Conservation (phyloP, 2,113 vertebrate genomes). For the Spea multiplicata region DNA sequence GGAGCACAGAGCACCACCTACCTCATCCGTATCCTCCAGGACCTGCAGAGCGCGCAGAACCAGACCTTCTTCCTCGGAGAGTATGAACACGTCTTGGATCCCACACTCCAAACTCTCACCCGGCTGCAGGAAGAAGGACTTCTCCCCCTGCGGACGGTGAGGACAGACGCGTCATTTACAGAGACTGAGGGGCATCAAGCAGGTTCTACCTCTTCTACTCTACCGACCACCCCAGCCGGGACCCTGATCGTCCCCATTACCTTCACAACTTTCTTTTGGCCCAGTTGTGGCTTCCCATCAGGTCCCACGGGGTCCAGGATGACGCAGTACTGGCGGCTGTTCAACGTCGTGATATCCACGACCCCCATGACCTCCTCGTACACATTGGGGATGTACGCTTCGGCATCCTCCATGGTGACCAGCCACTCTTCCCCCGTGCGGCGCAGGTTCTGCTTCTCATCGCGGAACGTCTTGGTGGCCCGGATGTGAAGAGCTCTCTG, state of each 20-base stretch:
- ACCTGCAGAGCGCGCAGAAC: slow-evolving; percentile 78
- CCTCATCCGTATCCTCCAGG: slow-evolving; percentile 66
- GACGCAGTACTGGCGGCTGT: slow-evolving; percentile 80
- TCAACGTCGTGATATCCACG: slow-evolving; percentile 79
- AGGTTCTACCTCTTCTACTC: too few relatives aligned
- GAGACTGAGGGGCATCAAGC: too few relatives aligned
- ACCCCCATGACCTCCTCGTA: slow-evolving; percentile 80
- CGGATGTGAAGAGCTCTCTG: slow-evolving; percentile 85
- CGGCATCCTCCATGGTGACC: slow-evolving; percentile 74
- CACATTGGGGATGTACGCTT: slow-evolving; percentile 84
- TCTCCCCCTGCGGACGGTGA: slow-evolving; percentile 71
- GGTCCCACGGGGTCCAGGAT: slow-evolving; percentile 76
- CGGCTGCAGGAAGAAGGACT: slow-evolving; percentile 84
- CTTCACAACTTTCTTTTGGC: slow-evolving; percentile 85
- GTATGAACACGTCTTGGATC: slow-evolving; percentile 81
- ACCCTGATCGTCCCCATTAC: slow-evolving; percentile 53
- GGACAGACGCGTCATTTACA: background rate
- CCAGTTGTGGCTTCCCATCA: slow-evolving; percentile 82
- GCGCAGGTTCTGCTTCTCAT: slow-evolving; percentile 60
- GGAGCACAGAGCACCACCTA: too few relatives aligned
- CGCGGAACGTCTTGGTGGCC: slow-evolving; percentile 74
- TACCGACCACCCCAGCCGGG: too few relatives aligned
- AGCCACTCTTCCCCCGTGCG: slow-evolving; percentile 89
- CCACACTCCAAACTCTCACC: slow-evolving; percentile 76
- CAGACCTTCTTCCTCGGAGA: slow-evolving; percentile 85